Conservation (phyloP, 35 echinoderm and acorn worm species). For the Nesometra sesokonis region DNA sequence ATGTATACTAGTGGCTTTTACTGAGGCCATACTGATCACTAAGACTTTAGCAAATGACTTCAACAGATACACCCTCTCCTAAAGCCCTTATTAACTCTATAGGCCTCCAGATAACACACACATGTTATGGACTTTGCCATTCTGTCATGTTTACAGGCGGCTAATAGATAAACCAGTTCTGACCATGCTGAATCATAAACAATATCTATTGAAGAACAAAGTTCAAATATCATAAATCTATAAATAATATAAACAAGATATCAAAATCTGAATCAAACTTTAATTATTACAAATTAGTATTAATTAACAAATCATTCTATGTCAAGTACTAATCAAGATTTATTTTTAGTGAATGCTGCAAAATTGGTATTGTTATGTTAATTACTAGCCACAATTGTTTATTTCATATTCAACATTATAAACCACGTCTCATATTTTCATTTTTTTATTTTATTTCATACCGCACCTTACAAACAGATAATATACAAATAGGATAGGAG, state of each 20-base stretch:
- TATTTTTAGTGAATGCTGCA: no score
- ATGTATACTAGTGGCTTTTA: slow-evolving; percentile 70
- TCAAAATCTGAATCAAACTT: not conserved
- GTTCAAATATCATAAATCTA: not conserved
- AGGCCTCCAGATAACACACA: not conserved
- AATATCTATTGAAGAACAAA: not conserved
- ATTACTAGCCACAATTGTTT: no score
- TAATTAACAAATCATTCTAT: no score
- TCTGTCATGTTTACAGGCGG: not conserved
- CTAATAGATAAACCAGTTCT: not conserved
- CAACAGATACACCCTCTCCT: not conserved
- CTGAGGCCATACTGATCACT: slow-evolving; percentile 2
- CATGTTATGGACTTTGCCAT: not conserved
- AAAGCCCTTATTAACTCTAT: not conserved
- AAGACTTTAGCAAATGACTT: not conserved
- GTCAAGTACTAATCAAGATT: no score
- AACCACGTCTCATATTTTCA: no score
- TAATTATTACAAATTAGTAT: not conserved
- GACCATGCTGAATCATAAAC: not conserved
- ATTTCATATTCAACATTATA: no score
- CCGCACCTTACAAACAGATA: no score
- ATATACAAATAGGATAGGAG: no score
- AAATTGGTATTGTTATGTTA: no score
- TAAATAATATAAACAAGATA: not conserved
- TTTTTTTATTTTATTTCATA: no score